phyloP scores from a whole-genome alignment of 2,113 vertebrate species.

The Pycnonotus jocosus region DNA sequence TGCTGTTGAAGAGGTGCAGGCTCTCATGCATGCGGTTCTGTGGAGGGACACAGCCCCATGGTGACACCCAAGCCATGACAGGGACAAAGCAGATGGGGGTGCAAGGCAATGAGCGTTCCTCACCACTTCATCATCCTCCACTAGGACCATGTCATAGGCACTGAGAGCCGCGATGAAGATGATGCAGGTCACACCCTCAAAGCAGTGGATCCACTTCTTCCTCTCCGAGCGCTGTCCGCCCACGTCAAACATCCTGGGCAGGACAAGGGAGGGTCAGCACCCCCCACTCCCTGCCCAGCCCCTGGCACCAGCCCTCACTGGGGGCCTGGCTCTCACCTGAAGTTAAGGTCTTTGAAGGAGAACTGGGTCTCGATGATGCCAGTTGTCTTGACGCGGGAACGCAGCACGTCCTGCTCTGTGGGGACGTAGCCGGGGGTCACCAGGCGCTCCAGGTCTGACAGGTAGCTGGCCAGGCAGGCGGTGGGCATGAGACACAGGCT shows the following conservation, averaged over 20 bases:
- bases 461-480: conserved; percentile 71
- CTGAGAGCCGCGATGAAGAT: conserved; percentile 97
- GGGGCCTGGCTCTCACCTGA: conserved; percentile 75
- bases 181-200: conserved; percentile 97
- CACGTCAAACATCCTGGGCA: conserved; percentile 93
- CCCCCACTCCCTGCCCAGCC: too few species aligned
- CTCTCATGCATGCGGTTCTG: conserved; percentile 99
- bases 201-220: conserved; percentile 99
- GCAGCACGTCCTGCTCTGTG: conserved; percentile 94
- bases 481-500: neutral
- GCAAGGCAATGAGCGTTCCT: neutral
- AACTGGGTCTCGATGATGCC: conserved; percentile 97
- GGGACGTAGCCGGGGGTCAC: conserved; percentile 89
- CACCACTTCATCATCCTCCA: conserved; percentile 94
- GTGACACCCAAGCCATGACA: fast-evolving
- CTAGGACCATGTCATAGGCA: conserved; percentile 94
- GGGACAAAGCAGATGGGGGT: neutral
- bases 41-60: neutral
- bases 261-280: neutral
- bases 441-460: conserved; percentile 89
- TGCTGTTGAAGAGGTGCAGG: conserved; percentile 98
- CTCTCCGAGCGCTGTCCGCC: conserved; percentile 94
- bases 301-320: fast-evolving
- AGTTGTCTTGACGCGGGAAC: conserved; percentile 95
- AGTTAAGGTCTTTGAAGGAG: conserved; percentile 93